These are phyloP conservation scores for Apis mellifera DNA, from an alignment of 1,140 invertebrate species.

Conservation along the genomic window Amel_HAv3.1 CM009934.2:12895501-12896000, in stretches of 20 bases:
- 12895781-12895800: constrained; percentile 69
- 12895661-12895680: constrained; percentile 34
- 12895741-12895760: constrained; percentile 66
- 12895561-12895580: constrained; percentile 19
- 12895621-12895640: constrained; percentile 33
- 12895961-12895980: too few relatives aligned
- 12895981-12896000: neutral
- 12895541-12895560: neutral
- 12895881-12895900: constrained; percentile 4
- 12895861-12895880: neutral
- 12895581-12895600: constrained; percentile 32
- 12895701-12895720: neutral
- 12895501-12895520: neutral
- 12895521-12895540: neutral
- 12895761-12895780: constrained; percentile 69
- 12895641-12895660: constrained; percentile 37
- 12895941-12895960: neutral
- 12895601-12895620: neutral
- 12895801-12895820: constrained; percentile 34
- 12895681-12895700: neutral
- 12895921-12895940: neutral
- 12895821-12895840: constrained; percentile 47
- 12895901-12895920: neutral
- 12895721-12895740: constrained; percentile 70
- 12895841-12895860: constrained; percentile 35